Evolutionary conservation across 2,797 vertebrate species (phyloP).

Genomic region (Myotis findleyi): DNA sequence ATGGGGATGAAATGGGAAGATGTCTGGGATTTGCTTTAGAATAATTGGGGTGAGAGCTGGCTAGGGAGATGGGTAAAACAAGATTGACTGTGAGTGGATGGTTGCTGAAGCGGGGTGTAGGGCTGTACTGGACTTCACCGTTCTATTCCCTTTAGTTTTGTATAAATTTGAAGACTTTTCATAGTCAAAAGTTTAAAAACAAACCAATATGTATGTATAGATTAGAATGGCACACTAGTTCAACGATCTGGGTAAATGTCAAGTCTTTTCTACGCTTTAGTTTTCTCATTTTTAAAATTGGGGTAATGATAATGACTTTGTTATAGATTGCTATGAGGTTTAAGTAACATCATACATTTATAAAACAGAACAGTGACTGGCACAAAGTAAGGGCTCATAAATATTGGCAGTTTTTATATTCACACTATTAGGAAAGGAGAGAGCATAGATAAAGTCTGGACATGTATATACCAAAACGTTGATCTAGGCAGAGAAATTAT

Average conservation of each 20-base stretch:
- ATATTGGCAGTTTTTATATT: background rate
- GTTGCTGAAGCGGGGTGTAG: background rate
- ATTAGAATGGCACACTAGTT: background rate
- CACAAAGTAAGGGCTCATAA: background rate
- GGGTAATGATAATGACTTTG: background rate
- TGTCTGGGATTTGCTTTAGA: background rate
- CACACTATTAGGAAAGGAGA: background rate
- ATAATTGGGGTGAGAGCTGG: background rate
- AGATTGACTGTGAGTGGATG: background rate
- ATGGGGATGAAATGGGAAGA: background rate
- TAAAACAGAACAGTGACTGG: background rate
- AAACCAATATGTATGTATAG: background rate
- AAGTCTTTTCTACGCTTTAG: background rate
- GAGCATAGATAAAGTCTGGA: background rate
- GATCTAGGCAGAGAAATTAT: background rate
- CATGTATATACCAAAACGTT: background rate
- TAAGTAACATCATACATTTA: background rate
- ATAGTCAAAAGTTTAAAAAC: conserved; percentile 2
- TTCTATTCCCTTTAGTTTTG: background rate
- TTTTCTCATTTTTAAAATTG: conserved; percentile 16
- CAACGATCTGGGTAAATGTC: background rate
- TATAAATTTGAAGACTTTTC: conserved; percentile 4
- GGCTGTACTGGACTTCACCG: background rate
- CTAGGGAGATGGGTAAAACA: background rate
- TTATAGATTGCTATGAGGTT: background rate